phyloP scores from a whole-genome alignment of 2,797 vertebrate genomes.

The Glossophaga mutica region DNA sequence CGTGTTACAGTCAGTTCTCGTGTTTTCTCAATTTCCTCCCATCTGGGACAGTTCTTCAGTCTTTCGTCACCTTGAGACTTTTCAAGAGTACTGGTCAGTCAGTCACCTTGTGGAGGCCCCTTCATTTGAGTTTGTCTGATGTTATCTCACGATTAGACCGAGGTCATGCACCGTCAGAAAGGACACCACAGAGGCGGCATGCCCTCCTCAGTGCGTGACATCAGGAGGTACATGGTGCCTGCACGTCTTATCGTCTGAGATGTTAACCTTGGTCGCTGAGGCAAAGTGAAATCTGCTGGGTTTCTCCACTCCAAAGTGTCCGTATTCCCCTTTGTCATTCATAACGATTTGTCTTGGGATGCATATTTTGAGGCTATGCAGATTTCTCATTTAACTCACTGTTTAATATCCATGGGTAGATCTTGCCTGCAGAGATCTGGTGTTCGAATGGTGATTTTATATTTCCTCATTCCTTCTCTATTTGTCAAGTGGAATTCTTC shows the following conservation, averaged over 20 bases:
- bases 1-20: not conserved
- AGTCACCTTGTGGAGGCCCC: not conserved
- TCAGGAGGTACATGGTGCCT: not conserved
- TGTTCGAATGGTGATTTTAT: not conserved
- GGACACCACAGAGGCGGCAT: not conserved
- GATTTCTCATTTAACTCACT: not conserved
- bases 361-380: not conserved
- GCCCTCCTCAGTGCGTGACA: not conserved
- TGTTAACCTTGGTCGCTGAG: not conserved
- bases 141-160: not conserved
- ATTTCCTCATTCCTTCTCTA: conserved; percentile 46
- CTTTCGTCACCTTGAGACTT: not conserved
- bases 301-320: not conserved
- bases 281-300: not conserved
- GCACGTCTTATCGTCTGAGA: not conserved
- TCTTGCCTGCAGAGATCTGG: not conserved
- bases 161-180: not conserved
- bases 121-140: not conserved
- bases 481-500: conserved; percentile 20
- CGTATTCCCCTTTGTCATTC: not conserved
- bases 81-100: not conserved
- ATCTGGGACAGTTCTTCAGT: not conserved
- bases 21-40: not conserved
- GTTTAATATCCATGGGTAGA: not conserved
- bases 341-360: not conserved